Percentiles rank a stretch among this genome's conserved stretches.
Conservation (phyloP, 53 echinoderm and acorn worm species). For the Holothuria leucospilota region DNA sequence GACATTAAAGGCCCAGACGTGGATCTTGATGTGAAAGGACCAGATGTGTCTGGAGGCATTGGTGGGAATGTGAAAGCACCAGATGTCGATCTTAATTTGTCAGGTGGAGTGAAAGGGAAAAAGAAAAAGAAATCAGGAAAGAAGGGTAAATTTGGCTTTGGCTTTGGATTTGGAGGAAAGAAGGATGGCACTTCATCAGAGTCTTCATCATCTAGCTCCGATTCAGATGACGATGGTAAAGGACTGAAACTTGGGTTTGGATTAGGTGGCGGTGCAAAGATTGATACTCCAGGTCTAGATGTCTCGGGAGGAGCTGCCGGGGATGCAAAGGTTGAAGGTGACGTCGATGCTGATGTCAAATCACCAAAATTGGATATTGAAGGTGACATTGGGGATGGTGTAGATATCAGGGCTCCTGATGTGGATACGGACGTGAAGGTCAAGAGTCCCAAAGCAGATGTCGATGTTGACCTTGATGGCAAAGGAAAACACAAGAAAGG, state of each 20-base stretch:
- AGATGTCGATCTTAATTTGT: constrained; percentile 34
- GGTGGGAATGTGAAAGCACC: constrained; percentile 28
- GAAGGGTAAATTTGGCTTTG: constrained; percentile 67
- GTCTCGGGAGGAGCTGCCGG: constrained; percentile 47
- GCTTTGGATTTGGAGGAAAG: constrained; percentile 79
- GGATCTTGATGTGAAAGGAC: constrained; percentile 56
- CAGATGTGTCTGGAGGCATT: constrained; percentile 33
- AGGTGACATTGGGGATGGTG: constrained; percentile 31
- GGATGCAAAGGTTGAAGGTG: constrained; percentile 30
- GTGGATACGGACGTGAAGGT: constrained; percentile 30
- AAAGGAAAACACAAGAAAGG: constrained; percentile 59
- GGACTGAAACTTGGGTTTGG: constrained; percentile 46
- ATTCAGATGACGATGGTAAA: constrained; percentile 46
- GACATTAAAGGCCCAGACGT: constrained; percentile 37
- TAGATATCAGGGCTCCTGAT: constrained; percentile 11
- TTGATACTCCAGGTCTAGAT: constrained; percentile 26
- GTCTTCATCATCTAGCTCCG: constrained; percentile 19
- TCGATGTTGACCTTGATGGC: constrained; percentile 32
- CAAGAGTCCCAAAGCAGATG: constrained; percentile 26
- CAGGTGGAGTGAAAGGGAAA: constrained; percentile 7
- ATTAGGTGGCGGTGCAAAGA: constrained; percentile 44
- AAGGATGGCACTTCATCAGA: constrained; percentile 27
- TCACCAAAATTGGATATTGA: constrained; percentile 20
- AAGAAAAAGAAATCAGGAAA: constrained; percentile 53
- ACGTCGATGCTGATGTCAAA: constrained; percentile 20